Conservation (phyloP, 2,797 vertebrate genomes). For the Microtus obscurus region DNA sequence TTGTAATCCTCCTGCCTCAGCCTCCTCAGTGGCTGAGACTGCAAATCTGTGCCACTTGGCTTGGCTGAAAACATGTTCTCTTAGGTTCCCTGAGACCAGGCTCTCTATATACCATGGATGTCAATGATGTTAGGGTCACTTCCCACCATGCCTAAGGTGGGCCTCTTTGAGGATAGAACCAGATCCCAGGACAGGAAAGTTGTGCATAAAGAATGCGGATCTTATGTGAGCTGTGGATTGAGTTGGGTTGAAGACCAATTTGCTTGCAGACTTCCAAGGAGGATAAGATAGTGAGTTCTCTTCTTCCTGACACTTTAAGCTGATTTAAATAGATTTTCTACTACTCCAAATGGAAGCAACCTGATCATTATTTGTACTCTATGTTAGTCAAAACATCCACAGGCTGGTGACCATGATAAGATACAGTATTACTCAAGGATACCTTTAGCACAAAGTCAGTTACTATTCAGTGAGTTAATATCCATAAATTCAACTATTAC, state of each 20-base stretch:
- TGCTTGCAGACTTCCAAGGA: neutral
- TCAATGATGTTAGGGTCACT: neutral
- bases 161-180: neutral
- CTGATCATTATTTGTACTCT: neutral
- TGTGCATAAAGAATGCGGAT: accelerated
- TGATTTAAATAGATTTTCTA: neutral
- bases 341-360: neutral
- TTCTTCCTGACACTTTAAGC: neutral
- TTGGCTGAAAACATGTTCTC: neutral
- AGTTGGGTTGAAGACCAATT: accelerated
- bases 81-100: neutral
- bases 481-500: neutral
- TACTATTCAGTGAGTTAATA: neutral
- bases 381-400: neutral
- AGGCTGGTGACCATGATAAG: neutral
- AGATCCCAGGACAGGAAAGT: neutral
- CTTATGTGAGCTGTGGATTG: neutral
- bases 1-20: neutral
- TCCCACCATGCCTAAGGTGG: neutral
- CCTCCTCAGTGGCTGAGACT: neutral
- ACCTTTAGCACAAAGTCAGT: neutral
- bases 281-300: neutral
- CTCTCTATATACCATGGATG: neutral
- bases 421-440: neutral
- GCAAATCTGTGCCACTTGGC: neutral